These are phyloP conservation scores for Silurus meridionalis DNA, from an alignment of 2,113 vertebrate species.

Conservation along the genomic window DNA sequence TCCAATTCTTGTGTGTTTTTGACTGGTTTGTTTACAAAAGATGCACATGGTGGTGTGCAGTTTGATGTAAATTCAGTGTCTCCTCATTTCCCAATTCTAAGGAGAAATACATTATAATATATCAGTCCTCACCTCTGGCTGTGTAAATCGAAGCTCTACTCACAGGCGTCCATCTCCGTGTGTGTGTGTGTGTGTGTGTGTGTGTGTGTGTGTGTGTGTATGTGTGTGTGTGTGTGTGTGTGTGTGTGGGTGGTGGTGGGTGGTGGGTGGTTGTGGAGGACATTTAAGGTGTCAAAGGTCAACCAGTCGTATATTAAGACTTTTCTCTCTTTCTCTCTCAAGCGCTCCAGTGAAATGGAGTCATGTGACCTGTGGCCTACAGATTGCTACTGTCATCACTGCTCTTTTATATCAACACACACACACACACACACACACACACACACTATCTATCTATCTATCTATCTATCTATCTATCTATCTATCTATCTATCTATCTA, in stretches of 20 bases:
- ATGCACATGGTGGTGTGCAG: too few species aligned
- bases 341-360: slow-evolving; percentile 61
- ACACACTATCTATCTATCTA: neutral
- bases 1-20: too few species aligned
- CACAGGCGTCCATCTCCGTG: neutral
- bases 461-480: too few species aligned
- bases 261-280: slow-evolving; percentile 44
- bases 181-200: slow-evolving; percentile 21
- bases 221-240: slow-evolving; percentile 28
- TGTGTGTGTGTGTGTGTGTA: slow-evolving; percentile 22
- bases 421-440: neutral
- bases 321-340: slow-evolving; percentile 32
- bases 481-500: too few species aligned
- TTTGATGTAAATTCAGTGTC: too few species aligned
- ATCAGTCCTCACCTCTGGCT: neutral
- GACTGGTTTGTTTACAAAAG: too few species aligned
- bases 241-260: neutral
- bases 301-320: slow-evolving; percentile 62
- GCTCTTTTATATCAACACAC: slow-evolving; percentile 4
- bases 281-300: slow-evolving; percentile 59
- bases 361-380: slow-evolving; percentile 66
- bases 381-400: slow-evolving; percentile 78
- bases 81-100: too few species aligned
- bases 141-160: neutral
- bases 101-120: too few species aligned